Percentiles rank a stretch among this genome's conserved stretches.
Evolutionary conservation across 2,797 vertebrate species (phyloP).

Genomic region (Halcyon badia): DNA sequence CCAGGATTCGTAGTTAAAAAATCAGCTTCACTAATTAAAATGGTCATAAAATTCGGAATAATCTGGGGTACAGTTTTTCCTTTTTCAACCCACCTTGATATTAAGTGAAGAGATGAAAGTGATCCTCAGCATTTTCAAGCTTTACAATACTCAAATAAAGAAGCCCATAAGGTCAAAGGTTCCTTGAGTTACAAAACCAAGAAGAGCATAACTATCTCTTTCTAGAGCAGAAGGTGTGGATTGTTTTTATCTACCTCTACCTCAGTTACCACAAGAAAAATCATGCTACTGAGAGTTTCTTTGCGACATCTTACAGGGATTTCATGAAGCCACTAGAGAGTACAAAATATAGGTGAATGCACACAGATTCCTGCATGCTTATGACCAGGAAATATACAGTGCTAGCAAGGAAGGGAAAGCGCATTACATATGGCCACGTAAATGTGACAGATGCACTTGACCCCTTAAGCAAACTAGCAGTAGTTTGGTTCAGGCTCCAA

Average conservation of each 20-base stretch:
- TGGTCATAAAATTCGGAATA: neutral
- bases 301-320: neutral
- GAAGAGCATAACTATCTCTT: neutral
- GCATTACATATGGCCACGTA: rapidly evolving
- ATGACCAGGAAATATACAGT: neutral
- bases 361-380: neutral
- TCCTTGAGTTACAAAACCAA: neutral
- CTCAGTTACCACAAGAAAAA: neutral
- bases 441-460: too few relatives aligned
- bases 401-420: neutral
- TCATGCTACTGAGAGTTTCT: neutral
- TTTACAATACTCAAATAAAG: neutral
- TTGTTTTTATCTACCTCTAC: neutral
- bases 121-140: neutral
- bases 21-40: neutral
- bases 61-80: neutral
- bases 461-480: rapidly evolving
- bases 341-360: neutral
- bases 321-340: neutral
- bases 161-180: neutral
- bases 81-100: neutral
- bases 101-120: neutral
- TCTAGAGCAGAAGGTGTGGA: neutral
- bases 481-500: neutral
- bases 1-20: neutral